These are phyloP conservation scores for Urocolius indicus DNA, from an alignment of 2,113 vertebrate genomes.

Conservation along the genomic window DNA sequence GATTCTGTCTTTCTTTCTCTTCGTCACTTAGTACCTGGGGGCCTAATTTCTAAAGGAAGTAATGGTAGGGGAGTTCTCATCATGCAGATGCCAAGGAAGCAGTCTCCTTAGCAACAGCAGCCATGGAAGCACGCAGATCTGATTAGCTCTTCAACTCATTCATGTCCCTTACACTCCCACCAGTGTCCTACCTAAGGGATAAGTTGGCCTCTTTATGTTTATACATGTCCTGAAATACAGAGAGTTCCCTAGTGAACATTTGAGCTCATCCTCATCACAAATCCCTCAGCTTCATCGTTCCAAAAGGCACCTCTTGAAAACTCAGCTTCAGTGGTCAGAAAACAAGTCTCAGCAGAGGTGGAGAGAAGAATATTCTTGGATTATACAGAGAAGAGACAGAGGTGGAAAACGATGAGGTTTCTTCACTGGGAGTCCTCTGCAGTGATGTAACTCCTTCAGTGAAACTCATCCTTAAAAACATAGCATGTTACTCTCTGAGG, in stretches of 20 bases:
- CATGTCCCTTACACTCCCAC: background rate
- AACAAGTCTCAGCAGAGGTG: background rate
- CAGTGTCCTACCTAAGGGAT: background rate
- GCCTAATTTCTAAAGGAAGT: conserved; percentile 26
- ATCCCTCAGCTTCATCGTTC: rapidly evolving
- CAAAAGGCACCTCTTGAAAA: background rate
- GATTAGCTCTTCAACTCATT: background rate
- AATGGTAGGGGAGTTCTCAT: conserved; percentile 6
- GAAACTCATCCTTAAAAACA: background rate
- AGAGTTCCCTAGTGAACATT: background rate
- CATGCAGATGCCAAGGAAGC: background rate
- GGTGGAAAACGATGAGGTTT: background rate
- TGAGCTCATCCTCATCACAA: background rate
- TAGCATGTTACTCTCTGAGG: background rate
- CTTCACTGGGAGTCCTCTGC: background rate
- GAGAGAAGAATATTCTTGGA: background rate
- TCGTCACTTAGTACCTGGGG: background rate
- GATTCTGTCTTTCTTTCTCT: background rate
- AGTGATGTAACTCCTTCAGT: background rate
- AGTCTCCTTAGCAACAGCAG: conserved; percentile 58
- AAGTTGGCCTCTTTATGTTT: background rate
- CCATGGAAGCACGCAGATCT: background rate
- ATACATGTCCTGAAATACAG: background rate
- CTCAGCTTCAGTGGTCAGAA: background rate
- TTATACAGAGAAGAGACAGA: background rate